Evolutionary conservation across 2,888 invertebrate species (phyloP).

Genomic region (Teinopalpus imperialis): DNA sequence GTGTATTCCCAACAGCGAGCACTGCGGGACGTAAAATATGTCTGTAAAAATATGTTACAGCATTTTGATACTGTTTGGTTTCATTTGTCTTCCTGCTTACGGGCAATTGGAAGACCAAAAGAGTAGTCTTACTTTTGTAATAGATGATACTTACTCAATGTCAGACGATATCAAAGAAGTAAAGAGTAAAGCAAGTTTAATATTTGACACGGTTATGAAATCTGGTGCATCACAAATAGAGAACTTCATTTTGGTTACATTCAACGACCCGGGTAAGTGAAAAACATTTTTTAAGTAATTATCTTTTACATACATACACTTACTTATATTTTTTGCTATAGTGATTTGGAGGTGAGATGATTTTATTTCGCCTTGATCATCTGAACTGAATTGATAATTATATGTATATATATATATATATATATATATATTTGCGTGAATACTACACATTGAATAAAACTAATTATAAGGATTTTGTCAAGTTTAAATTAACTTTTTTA

Average conservation of each 20-base stretch:
- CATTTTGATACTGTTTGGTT: not conserved
- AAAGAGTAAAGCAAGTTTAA: slow-evolving; percentile 39
- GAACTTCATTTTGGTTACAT: slow-evolving; percentile 58
- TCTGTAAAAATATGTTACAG: slow-evolving; percentile 3
- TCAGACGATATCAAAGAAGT: slow-evolving; percentile 48
- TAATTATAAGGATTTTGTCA: too few species aligned
- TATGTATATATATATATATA: too few species aligned
- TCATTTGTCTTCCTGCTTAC: slow-evolving; percentile 11
- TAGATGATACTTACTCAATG: slow-evolving; percentile 63
- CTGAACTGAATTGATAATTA: too few species aligned
- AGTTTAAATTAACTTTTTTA: too few species aligned
- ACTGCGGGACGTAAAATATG: slow-evolving; percentile 11
- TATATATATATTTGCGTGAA: too few species aligned
- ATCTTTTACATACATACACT: too few species aligned
- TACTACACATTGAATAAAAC: too few species aligned
- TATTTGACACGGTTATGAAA: slow-evolving; percentile 53
- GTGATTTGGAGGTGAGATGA: too few species aligned
- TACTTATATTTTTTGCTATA: too few species aligned
- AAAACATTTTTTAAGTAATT: too few species aligned
- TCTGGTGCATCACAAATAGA: slow-evolving; percentile 50
- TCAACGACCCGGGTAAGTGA: slow-evolving; percentile 59
- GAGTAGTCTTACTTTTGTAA: slow-evolving; percentile 57
- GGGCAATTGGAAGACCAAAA: slow-evolving; percentile 34
- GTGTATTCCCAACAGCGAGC: not conserved
- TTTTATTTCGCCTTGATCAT: too few species aligned